A percentile compares a stretch with the other conserved stretches of the same genome.
phyloP scores from a whole-genome alignment of 2,888 invertebrate species.

The Leistus spinibarbis region DNA sequence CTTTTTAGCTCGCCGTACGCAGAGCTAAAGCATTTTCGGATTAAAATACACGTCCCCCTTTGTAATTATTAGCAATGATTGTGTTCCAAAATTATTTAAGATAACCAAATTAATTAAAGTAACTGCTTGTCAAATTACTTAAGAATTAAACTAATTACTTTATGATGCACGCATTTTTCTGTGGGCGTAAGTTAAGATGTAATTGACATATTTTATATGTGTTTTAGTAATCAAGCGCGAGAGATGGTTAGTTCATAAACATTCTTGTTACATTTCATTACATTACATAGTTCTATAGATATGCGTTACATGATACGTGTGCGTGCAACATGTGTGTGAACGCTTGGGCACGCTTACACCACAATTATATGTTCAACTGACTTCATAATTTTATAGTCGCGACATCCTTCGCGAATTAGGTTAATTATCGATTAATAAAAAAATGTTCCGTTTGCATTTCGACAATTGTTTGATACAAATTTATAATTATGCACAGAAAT shows the following conservation, averaged over 20 bases:
- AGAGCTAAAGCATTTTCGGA: background rate
- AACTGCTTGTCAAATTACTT: background rate
- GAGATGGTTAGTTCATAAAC: slow-evolving; percentile 19
- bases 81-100: too few relatives aligned
- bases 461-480: background rate
- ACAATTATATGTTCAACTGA: background rate
- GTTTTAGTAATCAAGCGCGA: slow-evolving; percentile 21
- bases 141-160: background rate
- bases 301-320: slow-evolving; percentile 11
- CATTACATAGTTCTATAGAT: too few relatives aligned
- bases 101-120: background rate
- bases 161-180: slow-evolving; percentile 6
- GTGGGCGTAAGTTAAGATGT: slow-evolving; percentile 8
- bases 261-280: too few relatives aligned
- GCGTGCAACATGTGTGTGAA: slow-evolving; percentile 3
- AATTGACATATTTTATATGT: slow-evolving; percentile 13
- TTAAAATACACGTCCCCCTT: too few relatives aligned
- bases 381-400: background rate
- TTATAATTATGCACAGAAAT: background rate
- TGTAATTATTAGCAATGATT: too few relatives aligned
- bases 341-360: background rate
- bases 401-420: slow-evolving; percentile 11
- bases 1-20: background rate
- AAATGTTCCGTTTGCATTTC: slow-evolving; percentile 11
- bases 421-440: slow-evolving; percentile 28